Percentiles rank a stretch among this genome's conserved stretches.
Conservation (phyloP, 2,888 invertebrate genomes). For the Hermodice carunculata region DNA sequence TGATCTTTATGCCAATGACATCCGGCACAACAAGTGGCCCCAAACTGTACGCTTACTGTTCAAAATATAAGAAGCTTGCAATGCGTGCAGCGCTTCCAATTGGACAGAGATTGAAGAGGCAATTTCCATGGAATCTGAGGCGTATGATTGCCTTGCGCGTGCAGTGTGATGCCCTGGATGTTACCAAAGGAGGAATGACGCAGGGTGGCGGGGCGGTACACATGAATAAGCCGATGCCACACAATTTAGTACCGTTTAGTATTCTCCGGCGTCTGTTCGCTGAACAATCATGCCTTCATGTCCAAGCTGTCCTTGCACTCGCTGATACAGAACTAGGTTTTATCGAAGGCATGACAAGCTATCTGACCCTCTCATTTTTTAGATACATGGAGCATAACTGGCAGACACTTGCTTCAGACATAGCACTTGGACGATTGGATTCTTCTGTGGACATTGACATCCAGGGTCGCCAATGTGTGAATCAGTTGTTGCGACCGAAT, state of each 20-base stretch:
- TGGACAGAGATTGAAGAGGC: no score
- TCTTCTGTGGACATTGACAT: background rate
- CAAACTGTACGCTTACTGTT: background rate
- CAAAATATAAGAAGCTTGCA: background rate
- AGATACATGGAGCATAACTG: constrained; percentile 1
- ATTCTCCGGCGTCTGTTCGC: background rate
- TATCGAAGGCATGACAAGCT: background rate
- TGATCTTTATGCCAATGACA: background rate
- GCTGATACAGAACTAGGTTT: constrained; percentile 4
- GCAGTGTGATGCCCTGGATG: background rate
- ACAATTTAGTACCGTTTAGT: no score
- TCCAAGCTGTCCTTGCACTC: constrained; percentile 4
- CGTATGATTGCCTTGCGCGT: no score
- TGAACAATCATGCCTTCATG: constrained; percentile 4
- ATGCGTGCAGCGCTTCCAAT: no score
- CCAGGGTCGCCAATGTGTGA: background rate
- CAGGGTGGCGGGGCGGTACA: no score
- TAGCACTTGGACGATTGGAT: background rate
- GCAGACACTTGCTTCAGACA: background rate
- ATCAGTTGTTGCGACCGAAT: background rate
- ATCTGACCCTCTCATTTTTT: constrained; percentile 1
- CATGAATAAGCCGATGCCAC: no score
- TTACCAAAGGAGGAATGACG: background rate
- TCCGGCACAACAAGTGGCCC: constrained; percentile 11
- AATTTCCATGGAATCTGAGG: no score